These are phyloP conservation scores for Hylia prasina DNA, from an alignment of 2,113 vertebrate genomes.

Conservation along the genomic window DNA sequence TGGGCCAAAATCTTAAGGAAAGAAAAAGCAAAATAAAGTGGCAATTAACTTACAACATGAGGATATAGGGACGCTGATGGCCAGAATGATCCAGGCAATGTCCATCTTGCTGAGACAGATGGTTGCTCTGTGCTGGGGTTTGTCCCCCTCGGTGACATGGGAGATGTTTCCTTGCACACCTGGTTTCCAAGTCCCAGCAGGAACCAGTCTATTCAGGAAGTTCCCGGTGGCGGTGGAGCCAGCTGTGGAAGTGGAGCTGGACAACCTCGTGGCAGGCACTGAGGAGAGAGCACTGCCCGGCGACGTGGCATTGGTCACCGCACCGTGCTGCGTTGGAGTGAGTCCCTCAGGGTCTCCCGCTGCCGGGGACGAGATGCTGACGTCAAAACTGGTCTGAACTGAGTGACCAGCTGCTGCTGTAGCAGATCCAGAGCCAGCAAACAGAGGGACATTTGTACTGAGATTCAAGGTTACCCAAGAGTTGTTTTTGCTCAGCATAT, in stretches of 20 bases:
- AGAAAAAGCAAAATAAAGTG: not conserved
- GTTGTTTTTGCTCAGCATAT: slow-evolving; percentile 63
- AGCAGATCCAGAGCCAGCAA: slow-evolving; percentile 57
- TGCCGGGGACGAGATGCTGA: slow-evolving; percentile 54
- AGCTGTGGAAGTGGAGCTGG: slow-evolving; percentile 73
- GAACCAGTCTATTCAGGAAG: slow-evolving; percentile 89
- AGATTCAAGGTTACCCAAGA: slow-evolving; percentile 65
- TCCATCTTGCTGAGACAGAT: slow-evolving; percentile 96
- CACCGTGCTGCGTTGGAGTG: not conserved
- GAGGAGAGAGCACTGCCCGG: not conserved
- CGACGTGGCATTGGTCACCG: slow-evolving; percentile 25
- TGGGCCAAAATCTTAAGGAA: not conserved
- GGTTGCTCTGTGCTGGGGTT: slow-evolving; percentile 79
- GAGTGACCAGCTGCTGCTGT: slow-evolving; percentile 29
- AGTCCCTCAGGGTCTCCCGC: slow-evolving; percentile 45
- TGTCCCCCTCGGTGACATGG: slow-evolving; percentile 78
- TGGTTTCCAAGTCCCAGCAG: slow-evolving; percentile 81
- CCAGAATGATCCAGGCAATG: slow-evolving; percentile 93
- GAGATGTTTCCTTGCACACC: slow-evolving; percentile 81
- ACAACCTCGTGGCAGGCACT: slow-evolving; percentile 37
- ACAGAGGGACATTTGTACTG: slow-evolving; percentile 59
- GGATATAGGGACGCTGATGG: slow-evolving; percentile 92
- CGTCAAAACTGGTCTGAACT: slow-evolving; percentile 37
- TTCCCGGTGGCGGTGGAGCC: slow-evolving; percentile 80
- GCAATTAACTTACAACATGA: slow-evolving; percentile 90